Percentiles rank a stretch among this genome's conserved stretches.
Conservation (phyloP, 2,113 vertebrate genomes). For the Pristiophorus japonicus region DNA sequence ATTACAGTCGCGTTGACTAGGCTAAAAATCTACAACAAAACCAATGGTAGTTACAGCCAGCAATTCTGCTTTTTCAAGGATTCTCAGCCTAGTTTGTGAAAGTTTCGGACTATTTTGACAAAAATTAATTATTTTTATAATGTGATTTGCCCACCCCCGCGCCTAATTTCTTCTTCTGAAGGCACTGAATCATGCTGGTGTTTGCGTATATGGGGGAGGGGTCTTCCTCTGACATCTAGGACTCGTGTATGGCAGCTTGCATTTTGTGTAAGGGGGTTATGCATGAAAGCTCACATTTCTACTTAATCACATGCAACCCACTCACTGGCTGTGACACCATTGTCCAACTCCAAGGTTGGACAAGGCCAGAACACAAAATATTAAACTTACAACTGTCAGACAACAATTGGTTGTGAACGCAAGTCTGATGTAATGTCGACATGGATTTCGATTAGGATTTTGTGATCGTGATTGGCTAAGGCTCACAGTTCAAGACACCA, state of each 20-base stretch:
- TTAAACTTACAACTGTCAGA: neutral
- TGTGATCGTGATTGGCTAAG: too few species aligned
- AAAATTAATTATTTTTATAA: neutral
- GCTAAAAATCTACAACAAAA: neutral
- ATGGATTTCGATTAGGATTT: neutral
- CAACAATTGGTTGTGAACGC: neutral
- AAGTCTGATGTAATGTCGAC: neutral
- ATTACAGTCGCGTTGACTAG: neutral
- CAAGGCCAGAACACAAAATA: neutral
- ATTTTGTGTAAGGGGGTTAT: neutral
- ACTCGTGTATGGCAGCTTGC: neutral
- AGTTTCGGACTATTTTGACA: neutral
- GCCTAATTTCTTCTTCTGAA: neutral
- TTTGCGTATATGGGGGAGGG: neutral
- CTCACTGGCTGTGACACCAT: neutral
- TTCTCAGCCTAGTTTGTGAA: neutral
- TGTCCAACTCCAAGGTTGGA: neutral
- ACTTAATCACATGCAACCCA: neutral
- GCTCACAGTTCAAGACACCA: neutral
- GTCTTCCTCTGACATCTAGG: neutral
- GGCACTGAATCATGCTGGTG: neutral
- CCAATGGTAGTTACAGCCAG: neutral
- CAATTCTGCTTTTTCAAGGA: neutral
- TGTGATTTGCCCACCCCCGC: neutral
- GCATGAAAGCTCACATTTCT: neutral